Conservation (phyloP, 2,113 vertebrate genomes). For the Cebus imitator region DNA sequence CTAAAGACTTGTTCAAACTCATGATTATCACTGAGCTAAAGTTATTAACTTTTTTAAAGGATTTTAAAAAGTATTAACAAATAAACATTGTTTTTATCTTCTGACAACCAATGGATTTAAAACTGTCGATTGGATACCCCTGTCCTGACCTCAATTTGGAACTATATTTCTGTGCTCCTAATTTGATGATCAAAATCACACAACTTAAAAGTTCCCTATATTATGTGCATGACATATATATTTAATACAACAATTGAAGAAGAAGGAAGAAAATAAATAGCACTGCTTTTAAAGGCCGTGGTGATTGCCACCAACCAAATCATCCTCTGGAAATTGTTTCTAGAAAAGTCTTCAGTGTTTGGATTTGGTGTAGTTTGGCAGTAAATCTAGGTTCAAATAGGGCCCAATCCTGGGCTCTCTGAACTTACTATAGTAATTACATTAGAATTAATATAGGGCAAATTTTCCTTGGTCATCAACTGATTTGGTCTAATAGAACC, state of each 20-base stretch:
- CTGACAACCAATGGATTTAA: background rate
- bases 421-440: background rate
- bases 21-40: background rate
- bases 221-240: background rate
- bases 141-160: background rate
- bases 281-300: background rate
- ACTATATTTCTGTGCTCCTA: constrained; percentile 2
- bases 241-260: background rate
- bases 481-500: background rate
- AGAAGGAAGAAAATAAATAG: background rate
- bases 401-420: background rate
- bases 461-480: background rate
- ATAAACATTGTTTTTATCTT: constrained; percentile 15
- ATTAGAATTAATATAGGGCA: background rate
- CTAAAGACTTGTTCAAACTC: background rate
- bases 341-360: background rate
- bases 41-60: background rate
- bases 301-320: background rate
- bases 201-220: background rate
- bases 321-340: background rate
- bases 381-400: background rate
- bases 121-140: background rate
- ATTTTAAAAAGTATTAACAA: background rate
- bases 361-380: background rate
- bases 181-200: background rate